A percentile compares a stretch with the other conserved stretches of the same genome.
Evolutionary conservation across 2,797 vertebrate genomes (phyloP).

Genomic region (Tragelaphus oryx): DNA sequence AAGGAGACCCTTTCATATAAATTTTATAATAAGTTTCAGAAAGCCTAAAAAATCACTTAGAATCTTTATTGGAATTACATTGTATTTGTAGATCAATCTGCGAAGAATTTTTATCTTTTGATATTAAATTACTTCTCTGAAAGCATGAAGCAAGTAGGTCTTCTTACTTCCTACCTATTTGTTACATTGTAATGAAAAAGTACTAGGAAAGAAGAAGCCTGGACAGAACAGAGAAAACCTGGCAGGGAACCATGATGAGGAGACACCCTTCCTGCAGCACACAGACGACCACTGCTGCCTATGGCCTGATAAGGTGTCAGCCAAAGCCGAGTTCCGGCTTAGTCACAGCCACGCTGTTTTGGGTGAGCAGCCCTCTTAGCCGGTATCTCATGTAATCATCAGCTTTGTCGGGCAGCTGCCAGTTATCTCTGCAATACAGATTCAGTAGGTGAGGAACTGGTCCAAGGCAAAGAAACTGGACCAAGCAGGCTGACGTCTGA

Average conservation of each 20-base stretch:
- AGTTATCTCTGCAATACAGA: no score
- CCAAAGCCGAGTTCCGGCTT: background rate
- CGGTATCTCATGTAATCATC: background rate
- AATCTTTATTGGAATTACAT: background rate
- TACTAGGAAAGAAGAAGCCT: background rate
- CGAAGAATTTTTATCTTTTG: background rate
- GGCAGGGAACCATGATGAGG: background rate
- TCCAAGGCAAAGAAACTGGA: background rate
- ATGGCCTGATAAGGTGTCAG: background rate
- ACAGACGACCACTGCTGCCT: no score
- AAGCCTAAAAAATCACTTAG: background rate
- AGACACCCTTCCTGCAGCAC: background rate
- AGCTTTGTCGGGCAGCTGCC: background rate
- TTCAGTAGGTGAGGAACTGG: background rate
- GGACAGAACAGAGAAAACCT: background rate
- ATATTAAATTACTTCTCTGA: background rate
- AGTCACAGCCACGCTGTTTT: fast-evolving
- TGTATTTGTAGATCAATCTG: background rate
- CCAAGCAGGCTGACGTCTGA: background rate
- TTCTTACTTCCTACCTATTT: background rate
- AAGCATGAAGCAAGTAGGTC: background rate
- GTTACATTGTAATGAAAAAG: background rate
- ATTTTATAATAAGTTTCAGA: background rate
- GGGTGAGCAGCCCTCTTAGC: background rate
- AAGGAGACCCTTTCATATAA: background rate